Percentiles rank a stretch among this genome's conserved stretches.
These are phyloP conservation scores for Falco rusticolus DNA, from an alignment of 2,797 vertebrate genomes.

Conservation along the genomic window DNA sequence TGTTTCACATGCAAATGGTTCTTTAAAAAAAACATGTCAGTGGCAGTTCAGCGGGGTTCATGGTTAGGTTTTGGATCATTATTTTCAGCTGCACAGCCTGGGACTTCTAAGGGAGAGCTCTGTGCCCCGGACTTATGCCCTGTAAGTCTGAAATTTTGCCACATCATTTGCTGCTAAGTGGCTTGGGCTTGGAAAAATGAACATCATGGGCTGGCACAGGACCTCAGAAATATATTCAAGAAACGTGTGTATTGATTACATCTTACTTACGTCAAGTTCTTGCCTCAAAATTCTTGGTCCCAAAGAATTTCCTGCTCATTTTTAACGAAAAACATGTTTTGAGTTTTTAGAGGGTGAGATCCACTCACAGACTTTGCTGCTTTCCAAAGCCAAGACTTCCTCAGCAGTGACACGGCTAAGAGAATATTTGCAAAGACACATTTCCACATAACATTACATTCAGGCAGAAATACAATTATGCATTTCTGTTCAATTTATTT, in stretches of 20 bases:
- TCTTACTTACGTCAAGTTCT: background rate
- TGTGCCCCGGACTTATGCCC: background rate
- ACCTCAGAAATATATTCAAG: background rate
- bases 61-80: background rate
- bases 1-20: accelerated
- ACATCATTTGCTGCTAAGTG: background rate
- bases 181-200: background rate
- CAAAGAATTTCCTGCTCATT: background rate
- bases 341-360: background rate
- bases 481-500: background rate
- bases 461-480: background rate
- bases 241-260: background rate
- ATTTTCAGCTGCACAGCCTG: background rate
- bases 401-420: accelerated
- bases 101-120: background rate
- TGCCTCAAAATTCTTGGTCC: background rate
- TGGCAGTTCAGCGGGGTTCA: background rate
- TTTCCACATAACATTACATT: background rate
- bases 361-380: background rate
- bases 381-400: background rate
- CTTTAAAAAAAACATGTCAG: accelerated
- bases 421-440: background rate
- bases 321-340: background rate
- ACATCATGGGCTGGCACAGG: background rate
- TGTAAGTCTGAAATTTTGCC: background rate